phyloP scores from a whole-genome alignment of 2,113 vertebrate genomes.

The Scolopax mira region DNA sequence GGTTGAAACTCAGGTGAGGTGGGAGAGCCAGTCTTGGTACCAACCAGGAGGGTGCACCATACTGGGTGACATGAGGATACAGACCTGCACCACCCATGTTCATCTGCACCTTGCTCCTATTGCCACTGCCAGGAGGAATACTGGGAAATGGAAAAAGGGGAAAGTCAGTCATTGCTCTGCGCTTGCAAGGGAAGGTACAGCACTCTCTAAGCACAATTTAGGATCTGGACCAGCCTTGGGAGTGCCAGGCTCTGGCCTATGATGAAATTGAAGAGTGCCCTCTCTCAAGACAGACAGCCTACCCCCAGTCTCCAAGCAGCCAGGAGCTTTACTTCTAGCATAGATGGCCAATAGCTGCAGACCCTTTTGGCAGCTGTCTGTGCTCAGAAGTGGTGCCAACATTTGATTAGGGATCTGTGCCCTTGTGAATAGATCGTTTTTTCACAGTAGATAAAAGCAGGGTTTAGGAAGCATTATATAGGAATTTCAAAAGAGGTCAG shows the following conservation, averaged over 20 bases:
- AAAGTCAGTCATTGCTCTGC: not conserved
- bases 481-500: not conserved
- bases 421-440: not conserved
- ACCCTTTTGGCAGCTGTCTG: not conserved
- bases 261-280: fast-evolving
- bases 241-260: not conserved
- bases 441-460: not conserved
- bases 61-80: not conserved
- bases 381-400: not conserved
- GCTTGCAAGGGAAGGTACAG: not conserved
- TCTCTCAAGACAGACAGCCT: not conserved
- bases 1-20: not conserved
- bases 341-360: not conserved
- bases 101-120: fast-evolving
- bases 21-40: not conserved
- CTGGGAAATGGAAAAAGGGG: not conserved
- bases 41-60: not conserved
- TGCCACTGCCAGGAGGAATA: not conserved
- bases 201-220: not conserved
- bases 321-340: not conserved
- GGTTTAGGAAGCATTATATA: not conserved
- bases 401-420: not conserved
- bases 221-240: no score
- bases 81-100: not conserved
- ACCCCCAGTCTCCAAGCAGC: not conserved